phyloP scores from a whole-genome alignment of 2,797 vertebrate species.

The Xiphophorus birchmanni region DNA sequence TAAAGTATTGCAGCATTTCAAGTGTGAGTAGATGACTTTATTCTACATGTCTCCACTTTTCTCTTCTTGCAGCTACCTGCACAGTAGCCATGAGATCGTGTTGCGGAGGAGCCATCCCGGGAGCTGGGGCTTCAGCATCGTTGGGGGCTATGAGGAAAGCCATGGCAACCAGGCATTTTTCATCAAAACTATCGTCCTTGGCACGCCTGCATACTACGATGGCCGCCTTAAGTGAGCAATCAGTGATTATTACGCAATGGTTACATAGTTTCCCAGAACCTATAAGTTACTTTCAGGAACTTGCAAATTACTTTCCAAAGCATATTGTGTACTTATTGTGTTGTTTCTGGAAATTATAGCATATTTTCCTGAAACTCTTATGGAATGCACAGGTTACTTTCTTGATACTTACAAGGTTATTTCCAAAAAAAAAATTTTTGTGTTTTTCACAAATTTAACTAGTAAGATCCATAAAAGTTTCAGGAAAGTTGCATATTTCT shows the following conservation, averaged over 20 bases:
- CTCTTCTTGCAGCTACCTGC: constrained; percentile 85
- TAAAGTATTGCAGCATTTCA: background rate
- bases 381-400: background rate
- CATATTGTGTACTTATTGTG: background rate
- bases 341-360: background rate
- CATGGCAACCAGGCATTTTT: constrained; percentile 99
- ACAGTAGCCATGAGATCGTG: constrained; percentile 95
- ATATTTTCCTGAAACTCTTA: background rate
- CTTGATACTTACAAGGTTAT: background rate
- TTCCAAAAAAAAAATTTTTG: background rate
- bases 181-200: constrained; percentile 98
- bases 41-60: background rate
- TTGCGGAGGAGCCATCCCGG: constrained; percentile 92
- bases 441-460: background rate
- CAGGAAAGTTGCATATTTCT: background rate
- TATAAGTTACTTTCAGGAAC: background rate
- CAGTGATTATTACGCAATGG: background rate
- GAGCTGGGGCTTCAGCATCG: constrained; percentile 99
- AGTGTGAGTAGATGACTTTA: background rate
- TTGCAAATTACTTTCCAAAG: background rate
- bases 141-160: constrained; percentile 96
- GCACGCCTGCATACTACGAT: constrained; percentile 98
- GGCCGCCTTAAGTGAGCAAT: constrained; percentile 94
- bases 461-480: background rate
- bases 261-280: background rate